Percentiles rank a stretch among this genome's conserved stretches.
Conservation (phyloP, 2,888 invertebrate genomes). For the Epinotia ramella region DNA sequence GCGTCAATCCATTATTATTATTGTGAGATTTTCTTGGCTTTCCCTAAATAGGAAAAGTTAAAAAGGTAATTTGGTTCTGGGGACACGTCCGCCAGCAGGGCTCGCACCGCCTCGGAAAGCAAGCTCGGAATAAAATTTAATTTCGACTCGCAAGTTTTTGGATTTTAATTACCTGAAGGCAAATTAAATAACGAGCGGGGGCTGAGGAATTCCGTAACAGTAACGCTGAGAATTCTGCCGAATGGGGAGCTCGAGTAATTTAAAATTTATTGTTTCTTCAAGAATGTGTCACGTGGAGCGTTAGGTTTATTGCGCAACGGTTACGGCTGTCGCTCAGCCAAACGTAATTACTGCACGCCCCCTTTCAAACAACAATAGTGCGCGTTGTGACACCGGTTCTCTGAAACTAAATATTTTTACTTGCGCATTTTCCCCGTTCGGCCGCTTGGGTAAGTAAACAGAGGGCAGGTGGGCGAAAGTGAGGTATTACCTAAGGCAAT, state of each 20-base stretch:
- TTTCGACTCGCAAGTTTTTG: conserved; percentile 80
- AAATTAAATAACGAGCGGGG: conserved; percentile 78
- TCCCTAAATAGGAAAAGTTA: conserved; percentile 85
- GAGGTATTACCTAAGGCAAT: conserved; percentile 71
- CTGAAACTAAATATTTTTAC: conserved; percentile 47
- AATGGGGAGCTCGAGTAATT: conserved; percentile 45
- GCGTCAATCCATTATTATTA: conserved; percentile 73
- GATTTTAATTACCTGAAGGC: conserved; percentile 84
- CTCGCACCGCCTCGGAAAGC: conserved; percentile 49
- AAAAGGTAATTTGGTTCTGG: conserved; percentile 80
- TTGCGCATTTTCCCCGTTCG: conserved; percentile 47
- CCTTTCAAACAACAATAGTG: conserved; percentile 31
- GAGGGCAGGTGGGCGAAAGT: conserved; percentile 62
- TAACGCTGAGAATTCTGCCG: conserved; percentile 48
- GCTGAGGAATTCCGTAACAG: conserved; percentile 48
- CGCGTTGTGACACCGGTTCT: conserved; percentile 8
- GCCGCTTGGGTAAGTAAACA: conserved; percentile 62
- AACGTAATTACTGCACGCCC: conserved; percentile 41
- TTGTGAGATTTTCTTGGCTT: conserved; percentile 77
- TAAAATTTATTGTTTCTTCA: conserved; percentile 48
- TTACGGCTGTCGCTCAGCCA: conserved; percentile 29
- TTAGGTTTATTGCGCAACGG: conserved; percentile 42
- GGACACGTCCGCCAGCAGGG: conserved; percentile 71
- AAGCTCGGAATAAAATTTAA: conserved; percentile 77
- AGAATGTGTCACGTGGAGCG: conserved; percentile 45